Evolutionary conservation across 2,797 vertebrate species (phyloP), one percentile per base, ranked within the genome.

Genomic region (Erethizon dorsatum): DNA sequence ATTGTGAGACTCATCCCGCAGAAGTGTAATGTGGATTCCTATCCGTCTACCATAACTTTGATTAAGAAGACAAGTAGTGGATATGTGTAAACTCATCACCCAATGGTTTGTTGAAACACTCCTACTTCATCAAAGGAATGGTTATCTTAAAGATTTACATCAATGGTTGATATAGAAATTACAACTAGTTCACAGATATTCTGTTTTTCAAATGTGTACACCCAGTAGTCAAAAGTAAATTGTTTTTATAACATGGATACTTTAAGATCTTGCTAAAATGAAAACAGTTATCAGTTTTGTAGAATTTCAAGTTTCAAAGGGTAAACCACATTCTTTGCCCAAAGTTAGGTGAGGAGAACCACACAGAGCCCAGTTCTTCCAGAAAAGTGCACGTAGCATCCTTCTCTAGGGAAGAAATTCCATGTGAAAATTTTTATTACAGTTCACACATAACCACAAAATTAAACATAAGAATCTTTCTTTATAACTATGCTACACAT

Each of bases 181-280:
- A 50, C 8, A 91, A 1, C 7, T 84, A 63, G 37, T 33, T 61
- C 92, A 8, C 78, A n/a, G 85, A 47, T 91, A 90, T 75, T 90
- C 6, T 67, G 0, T 83, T 85, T 96, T 93, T 88, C 15, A 90
- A 45, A 37, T 94, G 1, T 90, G 9, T 71, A 10, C 86, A 73
- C 1, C 88, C 31, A 85, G 2, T 91, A 92, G 69, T 90, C 33
- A 94, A 92, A 95, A 93, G 41, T 37, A 69, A 96, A 91, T 77
- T 18, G 1, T 59, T 33, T 83, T 95, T 67, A 54, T 90, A 69
- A 50, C 33, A 71, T 77, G 11, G 28, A 52, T 94, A 28, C 28
- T 93, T 95, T 57, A 82, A 96, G 67, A 90, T 85, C 15, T 93
- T 83, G 7, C 59, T 87, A 79, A 59, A 96, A 91, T 90, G 24